Conservation (phyloP, 2,113 vertebrate species). For the Verasper variegatus region DNA sequence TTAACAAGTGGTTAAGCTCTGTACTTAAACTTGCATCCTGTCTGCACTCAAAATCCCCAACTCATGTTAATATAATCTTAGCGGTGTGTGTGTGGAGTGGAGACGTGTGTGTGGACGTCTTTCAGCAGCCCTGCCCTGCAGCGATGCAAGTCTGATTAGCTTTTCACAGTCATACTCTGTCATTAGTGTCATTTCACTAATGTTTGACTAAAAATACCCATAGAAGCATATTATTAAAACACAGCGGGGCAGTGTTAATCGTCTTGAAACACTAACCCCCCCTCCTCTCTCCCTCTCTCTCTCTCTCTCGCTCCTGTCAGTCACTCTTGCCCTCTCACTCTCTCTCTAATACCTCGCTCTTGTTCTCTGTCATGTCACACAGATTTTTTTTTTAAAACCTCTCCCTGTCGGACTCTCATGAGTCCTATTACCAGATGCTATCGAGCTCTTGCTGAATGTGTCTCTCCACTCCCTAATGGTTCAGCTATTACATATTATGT, state of each 20-base stretch:
- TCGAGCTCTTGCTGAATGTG: slow-evolving; percentile 52
- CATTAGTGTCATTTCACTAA: slow-evolving; percentile 72
- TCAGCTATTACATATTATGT: slow-evolving; percentile 56
- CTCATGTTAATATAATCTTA: slow-evolving; percentile 42
- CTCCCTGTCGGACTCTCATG: slow-evolving; percentile 37
- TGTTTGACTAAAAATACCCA: slow-evolving; percentile 72
- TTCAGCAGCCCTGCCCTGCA: slow-evolving; percentile 57
- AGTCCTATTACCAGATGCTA: slow-evolving; percentile 71
- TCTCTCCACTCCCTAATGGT: slow-evolving; percentile 49
- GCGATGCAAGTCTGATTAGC: slow-evolving; percentile 60
- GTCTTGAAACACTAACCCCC: slow-evolving; percentile 56
- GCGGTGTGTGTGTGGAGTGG: slow-evolving; percentile 24
- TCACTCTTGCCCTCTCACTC: slow-evolving; percentile 48
- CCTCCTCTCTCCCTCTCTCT: slow-evolving; percentile 14
- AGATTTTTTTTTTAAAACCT: slow-evolving; percentile 41
- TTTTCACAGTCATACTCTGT: slow-evolving; percentile 53
- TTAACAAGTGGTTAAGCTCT: slow-evolving; percentile 35
- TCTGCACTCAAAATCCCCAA: slow-evolving; percentile 39
- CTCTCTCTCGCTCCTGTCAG: slow-evolving; percentile 44
- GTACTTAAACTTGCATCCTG: slow-evolving; percentile 40
- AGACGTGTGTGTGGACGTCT: slow-evolving; percentile 35
- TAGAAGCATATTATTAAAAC: slow-evolving; percentile 54
- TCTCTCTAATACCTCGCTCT: slow-evolving; percentile 49
- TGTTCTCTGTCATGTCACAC: slow-evolving; percentile 61
- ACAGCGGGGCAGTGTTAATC: slow-evolving; percentile 63